These are phyloP conservation scores for Syrrhaptes paradoxus DNA, from an alignment of 2,113 vertebrate genomes.

Conservation along the genomic window DNA sequence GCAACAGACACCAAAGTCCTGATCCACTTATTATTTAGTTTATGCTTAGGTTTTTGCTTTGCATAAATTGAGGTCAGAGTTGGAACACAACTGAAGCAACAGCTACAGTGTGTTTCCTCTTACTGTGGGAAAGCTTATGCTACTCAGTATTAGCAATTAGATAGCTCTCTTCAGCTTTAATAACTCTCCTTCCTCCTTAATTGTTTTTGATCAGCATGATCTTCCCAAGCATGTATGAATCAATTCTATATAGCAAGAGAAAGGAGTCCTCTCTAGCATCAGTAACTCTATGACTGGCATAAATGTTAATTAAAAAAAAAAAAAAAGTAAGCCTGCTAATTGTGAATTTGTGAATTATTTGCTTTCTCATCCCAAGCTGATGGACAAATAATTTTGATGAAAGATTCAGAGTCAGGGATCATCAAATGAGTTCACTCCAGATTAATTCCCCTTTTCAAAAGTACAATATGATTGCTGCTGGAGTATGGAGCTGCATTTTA, in stretches of 20 bases:
- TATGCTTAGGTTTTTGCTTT: background rate
- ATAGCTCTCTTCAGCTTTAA: conserved; percentile 38
- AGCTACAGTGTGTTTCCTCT: background rate
- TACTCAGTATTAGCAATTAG: conserved; percentile 18
- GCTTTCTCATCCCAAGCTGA: conserved; percentile 43
- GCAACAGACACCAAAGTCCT: background rate
- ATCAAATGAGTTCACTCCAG: conserved; percentile 70
- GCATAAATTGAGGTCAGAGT: background rate
- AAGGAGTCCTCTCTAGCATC: conserved; percentile 21
- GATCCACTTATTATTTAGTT: background rate
- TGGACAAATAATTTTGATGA: conserved; percentile 73
- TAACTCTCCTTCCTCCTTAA: conserved; percentile 54
- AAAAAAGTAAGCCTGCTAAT: conserved; percentile 45
- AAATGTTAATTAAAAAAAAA: conserved; percentile 17
- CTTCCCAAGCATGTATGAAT: background rate
- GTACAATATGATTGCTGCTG: background rate
- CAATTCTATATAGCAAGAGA: conserved; percentile 32
- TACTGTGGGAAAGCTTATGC: background rate
- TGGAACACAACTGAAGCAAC: background rate
- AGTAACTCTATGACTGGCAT: background rate
- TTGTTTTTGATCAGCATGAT: conserved; percentile 58
- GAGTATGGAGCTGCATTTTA: conserved; percentile 56
- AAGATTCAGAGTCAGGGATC: conserved; percentile 74
- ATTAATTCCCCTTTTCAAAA: conserved; percentile 68
- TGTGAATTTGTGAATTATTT: conserved; percentile 69